Evolutionary conservation across 2,113 vertebrate genomes (phyloP).

Genomic region (Corvus cornix): DNA sequence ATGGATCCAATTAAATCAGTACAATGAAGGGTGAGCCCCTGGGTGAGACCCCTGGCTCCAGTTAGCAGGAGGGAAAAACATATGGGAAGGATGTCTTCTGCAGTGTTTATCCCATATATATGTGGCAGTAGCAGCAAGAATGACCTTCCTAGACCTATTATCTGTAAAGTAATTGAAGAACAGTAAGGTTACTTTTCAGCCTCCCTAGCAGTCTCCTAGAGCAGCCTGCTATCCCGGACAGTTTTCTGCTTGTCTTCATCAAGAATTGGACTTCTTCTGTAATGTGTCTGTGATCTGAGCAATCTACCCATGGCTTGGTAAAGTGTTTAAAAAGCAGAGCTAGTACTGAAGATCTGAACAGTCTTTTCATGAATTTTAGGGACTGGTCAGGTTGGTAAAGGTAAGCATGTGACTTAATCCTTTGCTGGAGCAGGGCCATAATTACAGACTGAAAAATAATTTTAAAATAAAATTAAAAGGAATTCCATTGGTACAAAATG

Average conservation of each 20-base stretch:
- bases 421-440: neutral
- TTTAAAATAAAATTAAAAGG: neutral
- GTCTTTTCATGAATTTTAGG: neutral
- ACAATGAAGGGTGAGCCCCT: rapidly evolving
- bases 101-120: neutral
- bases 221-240: neutral
- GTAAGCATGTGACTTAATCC: neutral
- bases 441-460: neutral
- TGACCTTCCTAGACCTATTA: neutral
- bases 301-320: neutral
- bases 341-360: neutral
- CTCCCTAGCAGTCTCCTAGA: neutral
- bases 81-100: neutral
- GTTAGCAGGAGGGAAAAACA: neutral
- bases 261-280: neutral
- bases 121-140: neutral
- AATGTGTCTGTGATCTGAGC: neutral
- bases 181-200: neutral
- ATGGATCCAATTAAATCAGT: neutral
- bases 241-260: neutral
- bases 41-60: neutral
- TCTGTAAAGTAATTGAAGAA: neutral
- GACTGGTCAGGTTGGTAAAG: neutral
- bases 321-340: neutral
- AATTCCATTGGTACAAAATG: neutral